Evolutionary conservation across 2,797 vertebrate species (phyloP).

Genomic region (Propithecus deckenii): DNA sequence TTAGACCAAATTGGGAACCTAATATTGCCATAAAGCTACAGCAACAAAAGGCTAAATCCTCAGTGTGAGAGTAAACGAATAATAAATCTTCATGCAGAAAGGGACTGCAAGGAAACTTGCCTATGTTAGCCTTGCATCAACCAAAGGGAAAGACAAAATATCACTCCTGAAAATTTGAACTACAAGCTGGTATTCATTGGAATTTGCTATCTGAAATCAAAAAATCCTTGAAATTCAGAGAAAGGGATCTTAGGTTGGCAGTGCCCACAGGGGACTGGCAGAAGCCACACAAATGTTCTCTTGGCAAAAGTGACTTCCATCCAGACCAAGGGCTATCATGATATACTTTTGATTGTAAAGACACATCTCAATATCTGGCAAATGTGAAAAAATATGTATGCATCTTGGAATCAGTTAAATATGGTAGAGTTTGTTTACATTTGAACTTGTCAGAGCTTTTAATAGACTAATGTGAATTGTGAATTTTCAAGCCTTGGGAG

Average conservation of each 20-base stretch:
- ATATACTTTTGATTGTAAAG: background rate
- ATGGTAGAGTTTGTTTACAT: background rate
- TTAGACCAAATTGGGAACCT: background rate
- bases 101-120: background rate
- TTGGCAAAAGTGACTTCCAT: background rate
- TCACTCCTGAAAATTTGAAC: background rate
- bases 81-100: background rate
- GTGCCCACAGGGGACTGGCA: background rate
- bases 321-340: background rate
- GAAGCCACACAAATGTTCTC: background rate
- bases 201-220: background rate
- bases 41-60: background rate
- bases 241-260: background rate
- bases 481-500: background rate
- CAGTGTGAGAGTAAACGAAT: background rate
- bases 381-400: background rate
- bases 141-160: background rate
- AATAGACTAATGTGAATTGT: background rate
- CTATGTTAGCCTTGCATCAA: background rate
- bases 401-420: background rate
- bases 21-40: background rate
- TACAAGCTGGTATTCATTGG: background rate
- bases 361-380: background rate
- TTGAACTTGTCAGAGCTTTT: background rate
- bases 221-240: background rate